Conservation (phyloP, 2,888 invertebrate species). For the Callosobruchus maculatus region DNA sequence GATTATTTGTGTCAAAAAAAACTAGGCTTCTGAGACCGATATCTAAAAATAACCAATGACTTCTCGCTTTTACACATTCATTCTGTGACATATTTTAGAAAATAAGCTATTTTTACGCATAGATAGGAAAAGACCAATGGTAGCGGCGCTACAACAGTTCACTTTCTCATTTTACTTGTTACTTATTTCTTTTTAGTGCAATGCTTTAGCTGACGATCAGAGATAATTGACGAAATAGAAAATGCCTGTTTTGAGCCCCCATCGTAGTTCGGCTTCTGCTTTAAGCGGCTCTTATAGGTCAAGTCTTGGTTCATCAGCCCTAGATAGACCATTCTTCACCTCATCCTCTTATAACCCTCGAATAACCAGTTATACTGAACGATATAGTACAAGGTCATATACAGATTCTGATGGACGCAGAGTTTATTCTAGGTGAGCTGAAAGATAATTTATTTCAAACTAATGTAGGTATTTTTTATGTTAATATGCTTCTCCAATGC, state of each 20-base stretch:
- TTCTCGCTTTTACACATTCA: conserved; percentile 29
- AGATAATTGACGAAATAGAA: conserved; percentile 5
- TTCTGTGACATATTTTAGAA: conserved; percentile 36
- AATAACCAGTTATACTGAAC: conserved; percentile 50
- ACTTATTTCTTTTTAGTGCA: conserved; percentile 19
- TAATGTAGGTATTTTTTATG: neutral
- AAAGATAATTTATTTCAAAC: neutral
- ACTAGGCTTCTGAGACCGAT: neutral
- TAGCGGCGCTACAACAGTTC: conserved; percentile 13
- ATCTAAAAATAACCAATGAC: conserved; percentile 30
- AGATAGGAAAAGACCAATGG: conserved; percentile 24
- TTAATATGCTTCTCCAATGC: neutral
- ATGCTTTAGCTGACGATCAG: conserved; percentile 12
- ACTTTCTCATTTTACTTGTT: conserved; percentile 4
- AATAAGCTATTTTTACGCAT: conserved; percentile 36
- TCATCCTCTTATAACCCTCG: conserved; percentile 49
- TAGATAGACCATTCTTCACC: conserved; percentile 57
- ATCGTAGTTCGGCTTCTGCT: conserved; percentile 50
- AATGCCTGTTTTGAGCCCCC: conserved; percentile 45
- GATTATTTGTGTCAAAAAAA: neutral
- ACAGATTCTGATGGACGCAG: conserved; percentile 56
- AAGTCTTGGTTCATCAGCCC: conserved; percentile 50
- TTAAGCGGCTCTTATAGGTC: conserved; percentile 52
- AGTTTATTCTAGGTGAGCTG: conserved; percentile 43
- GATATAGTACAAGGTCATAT: conserved; percentile 55